Conservation (phyloP, 2,888 invertebrate species). For the Endotricha flammealis region DNA sequence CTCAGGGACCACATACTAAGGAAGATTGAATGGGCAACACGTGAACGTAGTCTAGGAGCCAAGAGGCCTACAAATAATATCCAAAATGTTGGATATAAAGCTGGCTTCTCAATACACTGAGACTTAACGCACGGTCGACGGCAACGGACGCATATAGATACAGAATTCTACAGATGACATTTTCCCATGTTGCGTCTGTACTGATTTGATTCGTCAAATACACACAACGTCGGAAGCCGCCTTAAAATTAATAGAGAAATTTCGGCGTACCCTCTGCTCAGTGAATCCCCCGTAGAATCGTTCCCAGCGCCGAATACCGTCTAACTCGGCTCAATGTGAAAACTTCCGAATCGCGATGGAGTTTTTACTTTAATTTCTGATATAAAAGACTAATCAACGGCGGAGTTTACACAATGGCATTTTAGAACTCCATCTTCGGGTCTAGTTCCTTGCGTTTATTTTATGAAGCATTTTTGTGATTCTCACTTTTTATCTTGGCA, state of each 20-base stretch:
- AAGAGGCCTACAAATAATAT: conserved; percentile 33
- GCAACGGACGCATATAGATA: too few species aligned
- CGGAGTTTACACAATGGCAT: conserved; percentile 1
- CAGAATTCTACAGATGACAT: too few species aligned
- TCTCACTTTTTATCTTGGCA: neutral
- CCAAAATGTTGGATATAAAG: conserved; percentile 41
- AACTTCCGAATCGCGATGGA: conserved; percentile 38
- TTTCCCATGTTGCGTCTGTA: too few species aligned
- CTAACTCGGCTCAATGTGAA: conserved; percentile 45
- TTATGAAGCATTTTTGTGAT: too few species aligned
- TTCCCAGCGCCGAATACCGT: conserved; percentile 33
- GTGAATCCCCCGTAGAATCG: conserved; percentile 33
- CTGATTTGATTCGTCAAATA: too few species aligned
- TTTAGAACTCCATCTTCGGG: neutral
- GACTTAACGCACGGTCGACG: too few species aligned
- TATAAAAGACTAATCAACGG: conserved; percentile 19
- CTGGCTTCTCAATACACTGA: too few species aligned
- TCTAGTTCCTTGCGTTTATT: neutral
- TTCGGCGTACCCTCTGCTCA: conserved; percentile 36
- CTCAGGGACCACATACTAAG: neutral
- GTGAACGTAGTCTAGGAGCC: neutral
- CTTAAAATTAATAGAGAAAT: conserved; percentile 50
- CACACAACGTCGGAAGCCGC: too few species aligned
- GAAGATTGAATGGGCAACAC: neutral
- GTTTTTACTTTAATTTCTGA: conserved; percentile 39